A percentile compares a stretch with the other conserved stretches of the same genome.
Evolutionary conservation across 2,888 invertebrate genomes (phyloP).

Genomic region (Hypena proboscidalis): DNA sequence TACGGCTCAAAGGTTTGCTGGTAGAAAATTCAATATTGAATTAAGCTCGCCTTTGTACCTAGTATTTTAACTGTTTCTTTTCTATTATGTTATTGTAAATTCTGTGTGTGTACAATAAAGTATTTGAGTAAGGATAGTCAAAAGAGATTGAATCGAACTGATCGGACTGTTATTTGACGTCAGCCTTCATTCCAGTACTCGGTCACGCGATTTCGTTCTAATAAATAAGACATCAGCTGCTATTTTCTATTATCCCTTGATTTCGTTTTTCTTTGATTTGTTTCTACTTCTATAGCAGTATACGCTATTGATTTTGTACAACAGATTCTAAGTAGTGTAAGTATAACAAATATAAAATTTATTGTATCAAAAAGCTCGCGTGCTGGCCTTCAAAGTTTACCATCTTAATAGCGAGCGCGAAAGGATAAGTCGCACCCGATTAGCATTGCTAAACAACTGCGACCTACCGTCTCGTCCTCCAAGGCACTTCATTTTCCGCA

Average conservation of each 20-base stretch:
- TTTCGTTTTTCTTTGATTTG: slow-evolving; percentile 12
- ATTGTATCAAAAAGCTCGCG: slow-evolving; percentile 55
- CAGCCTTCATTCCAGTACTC: slow-evolving; percentile 4
- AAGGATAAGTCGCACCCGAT: slow-evolving; percentile 49
- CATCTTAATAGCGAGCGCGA: slow-evolving; percentile 49
- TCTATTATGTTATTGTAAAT: no score
- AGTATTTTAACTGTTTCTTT: no score
- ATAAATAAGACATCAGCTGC: slow-evolving; percentile 19
- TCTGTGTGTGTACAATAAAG: no score
- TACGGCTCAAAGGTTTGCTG: no score
- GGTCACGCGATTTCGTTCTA: slow-evolving; percentile 16
- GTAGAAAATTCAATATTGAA: no score
- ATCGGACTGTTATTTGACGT: slow-evolving; percentile 8
- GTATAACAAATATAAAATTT: no score
- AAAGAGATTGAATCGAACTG: slow-evolving; percentile 13
- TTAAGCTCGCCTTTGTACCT: no score
- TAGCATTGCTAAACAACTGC: slow-evolving; percentile 62
- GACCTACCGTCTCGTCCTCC: slow-evolving; percentile 50
- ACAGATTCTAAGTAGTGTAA: slow-evolving; percentile 16
- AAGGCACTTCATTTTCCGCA: slow-evolving; percentile 33
- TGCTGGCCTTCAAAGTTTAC: slow-evolving; percentile 54
- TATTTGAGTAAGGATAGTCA: slow-evolving; percentile 4
- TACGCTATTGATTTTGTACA: slow-evolving; percentile 19
- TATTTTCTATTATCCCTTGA: slow-evolving; percentile 4
- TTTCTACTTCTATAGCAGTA: slow-evolving; percentile 2